Conservation (phyloP, 37 sponge, comb jelly and placozoan genomes). For the Beroe forskalii region DNA sequence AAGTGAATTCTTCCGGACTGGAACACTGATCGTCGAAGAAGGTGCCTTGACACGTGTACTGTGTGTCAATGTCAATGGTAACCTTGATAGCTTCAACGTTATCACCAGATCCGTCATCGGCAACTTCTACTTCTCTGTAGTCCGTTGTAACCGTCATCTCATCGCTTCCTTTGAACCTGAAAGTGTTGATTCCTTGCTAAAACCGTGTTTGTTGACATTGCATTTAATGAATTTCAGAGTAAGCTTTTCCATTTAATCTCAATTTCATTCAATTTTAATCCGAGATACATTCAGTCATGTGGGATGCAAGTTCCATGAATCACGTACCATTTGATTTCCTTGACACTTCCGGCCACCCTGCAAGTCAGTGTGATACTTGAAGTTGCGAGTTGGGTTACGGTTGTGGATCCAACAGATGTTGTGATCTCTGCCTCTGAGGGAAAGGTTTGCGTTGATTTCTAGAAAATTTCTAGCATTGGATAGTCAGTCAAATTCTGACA, state of each 20-base stretch:
- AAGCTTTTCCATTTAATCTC: background rate
- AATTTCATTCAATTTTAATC: too few relatives aligned
- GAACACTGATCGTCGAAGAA: slow-evolving; percentile 15
- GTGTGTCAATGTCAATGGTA: background rate
- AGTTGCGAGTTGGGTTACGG: background rate
- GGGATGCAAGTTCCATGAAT: too few relatives aligned
- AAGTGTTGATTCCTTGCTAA: background rate
- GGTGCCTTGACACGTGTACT: background rate
- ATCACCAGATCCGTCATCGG: background rate
- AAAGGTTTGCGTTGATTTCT: background rate
- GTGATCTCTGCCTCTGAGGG: background rate
- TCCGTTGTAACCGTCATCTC: background rate
- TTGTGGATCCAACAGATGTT: background rate
- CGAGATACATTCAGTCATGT: too few relatives aligned
- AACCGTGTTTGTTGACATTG: too few relatives aligned
- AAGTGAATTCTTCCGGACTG: background rate
- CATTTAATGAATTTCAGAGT: background rate
- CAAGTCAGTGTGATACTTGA: background rate
- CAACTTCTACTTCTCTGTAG: background rate
- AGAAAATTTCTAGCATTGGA: too few relatives aligned
- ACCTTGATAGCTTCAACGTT: background rate
- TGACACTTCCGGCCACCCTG: background rate
- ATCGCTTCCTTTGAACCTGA: background rate
- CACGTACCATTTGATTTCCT: background rate
- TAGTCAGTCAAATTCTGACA: too few relatives aligned